These are phyloP conservation scores for Tachuris rubrigastra DNA, from an alignment of 2,113 vertebrate genomes.

Conservation along the genomic window DNA sequence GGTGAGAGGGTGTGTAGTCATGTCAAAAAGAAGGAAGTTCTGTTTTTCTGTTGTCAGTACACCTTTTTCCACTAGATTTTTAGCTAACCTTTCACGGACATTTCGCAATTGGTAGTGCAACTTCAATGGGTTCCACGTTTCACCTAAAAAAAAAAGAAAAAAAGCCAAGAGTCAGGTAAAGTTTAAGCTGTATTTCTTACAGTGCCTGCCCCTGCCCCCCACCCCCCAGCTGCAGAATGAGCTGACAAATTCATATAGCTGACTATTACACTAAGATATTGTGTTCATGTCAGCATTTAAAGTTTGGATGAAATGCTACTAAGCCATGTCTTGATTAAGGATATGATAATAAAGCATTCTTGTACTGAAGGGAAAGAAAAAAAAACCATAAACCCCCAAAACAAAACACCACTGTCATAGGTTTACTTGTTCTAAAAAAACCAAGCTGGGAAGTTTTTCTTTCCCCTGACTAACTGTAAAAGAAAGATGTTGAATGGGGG, in stretches of 20 bases:
- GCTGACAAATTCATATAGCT: not conserved
- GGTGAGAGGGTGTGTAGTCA: conserved; percentile 96
- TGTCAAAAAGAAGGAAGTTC: conserved; percentile 97
- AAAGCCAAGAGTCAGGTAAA: not conserved
- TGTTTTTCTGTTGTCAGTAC: conserved; percentile 97
- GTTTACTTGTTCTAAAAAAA: too few species aligned
- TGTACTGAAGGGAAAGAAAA: not conserved
- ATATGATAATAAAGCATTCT: not conserved
- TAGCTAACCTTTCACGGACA: conserved; percentile 91
- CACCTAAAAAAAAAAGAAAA: conserved; percentile 74
- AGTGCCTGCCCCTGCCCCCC: not conserved
- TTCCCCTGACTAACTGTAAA: too few species aligned
- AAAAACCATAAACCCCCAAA: not conserved
- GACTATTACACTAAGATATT: not conserved
- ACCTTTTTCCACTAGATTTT: conserved; percentile 96
- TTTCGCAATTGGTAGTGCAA: conserved; percentile 96
- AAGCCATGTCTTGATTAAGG: not conserved
- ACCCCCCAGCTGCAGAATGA: not conserved
- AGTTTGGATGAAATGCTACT: not conserved
- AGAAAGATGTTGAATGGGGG: too few species aligned
- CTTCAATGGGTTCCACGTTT: conserved; percentile 96
- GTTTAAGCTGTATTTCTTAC: not conserved
- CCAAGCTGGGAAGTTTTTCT: too few species aligned
- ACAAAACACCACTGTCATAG: not conserved
- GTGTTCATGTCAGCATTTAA: not conserved